Base-by-base conservation (phyloP, 2,888 invertebrate genomes). In the Chrysodeixis includens region DNA sequence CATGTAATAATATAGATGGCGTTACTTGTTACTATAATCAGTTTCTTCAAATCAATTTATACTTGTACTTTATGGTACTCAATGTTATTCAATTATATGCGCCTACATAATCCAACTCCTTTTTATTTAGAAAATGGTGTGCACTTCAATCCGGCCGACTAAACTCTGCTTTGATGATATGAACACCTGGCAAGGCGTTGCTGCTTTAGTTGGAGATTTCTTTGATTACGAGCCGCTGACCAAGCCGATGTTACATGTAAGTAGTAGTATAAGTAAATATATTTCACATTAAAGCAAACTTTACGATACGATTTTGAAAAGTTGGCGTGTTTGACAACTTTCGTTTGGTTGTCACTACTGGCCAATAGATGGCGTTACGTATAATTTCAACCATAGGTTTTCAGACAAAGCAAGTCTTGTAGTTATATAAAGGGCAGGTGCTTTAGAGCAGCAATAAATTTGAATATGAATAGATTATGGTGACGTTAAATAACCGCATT, bases 121-220 rank as follows among this genome's bases (percentile, higher is more conserved):
- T 69, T 56, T 62, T 7, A 81, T 91, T 88, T 88, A 98, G 98
- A 99, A 98, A 96, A 97, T 98, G 95, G 98, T 98, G 49, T 98
- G 98, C 79, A 97, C 98, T 7, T 97, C 97, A 2, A 96, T 99
- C 72, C 95, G 97, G 52, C 97, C 98, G 22, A 98, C 98, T 14
- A 96, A 96, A 74, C 95, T 98, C 65, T 96, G 97, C 18, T 97
- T 96, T 90, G 94, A 96, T 9, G 96, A 97, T 79, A 95, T 98
- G 52, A 96, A 96, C 83, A 95, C 96, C 52, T 97, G 97, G 96
- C 95, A 97, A 83, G 97, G 97, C 49, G 96, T 97, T 78, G 96
- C 97, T 0, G 93, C 95, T 55, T 97, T 98, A 87, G 97, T 98
- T 2, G 96, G 97, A 0, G 98, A 98, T 90, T 97, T 97, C 86